Evolutionary conservation across 2,797 vertebrate species (phyloP).

Genomic region (Sebastes oblongus): DNA sequence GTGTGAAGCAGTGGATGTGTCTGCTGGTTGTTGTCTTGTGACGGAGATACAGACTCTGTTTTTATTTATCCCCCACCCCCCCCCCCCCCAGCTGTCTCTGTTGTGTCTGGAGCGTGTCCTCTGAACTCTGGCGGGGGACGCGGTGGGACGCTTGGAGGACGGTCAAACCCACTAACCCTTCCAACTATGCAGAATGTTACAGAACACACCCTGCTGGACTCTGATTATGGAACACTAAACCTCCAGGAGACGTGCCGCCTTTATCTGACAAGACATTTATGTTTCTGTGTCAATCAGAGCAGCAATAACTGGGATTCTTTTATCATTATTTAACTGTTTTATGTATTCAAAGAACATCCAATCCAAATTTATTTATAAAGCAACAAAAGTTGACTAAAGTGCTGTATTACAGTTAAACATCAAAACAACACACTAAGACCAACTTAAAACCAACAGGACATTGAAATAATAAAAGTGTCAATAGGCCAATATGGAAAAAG

Average conservation of each 20-base stretch:
- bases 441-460: no score
- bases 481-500: no score
- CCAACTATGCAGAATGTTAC: conserved; percentile 82
- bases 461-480: no score
- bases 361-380: no score
- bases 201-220: conserved; percentile 78
- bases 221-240: conserved; percentile 80
- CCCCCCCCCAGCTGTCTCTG: conserved; percentile 90
- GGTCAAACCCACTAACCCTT: conserved; percentile 85
- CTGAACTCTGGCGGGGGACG: conserved; percentile 80
- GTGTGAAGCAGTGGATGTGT: conserved; percentile 64
- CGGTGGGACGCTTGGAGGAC: conserved; percentile 83
- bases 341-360: background rate
- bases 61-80: conserved; percentile 89
- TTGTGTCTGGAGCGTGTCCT: conserved; percentile 92
- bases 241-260: conserved; percentile 57
- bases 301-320: background rate
- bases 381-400: no score
- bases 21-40: conserved; percentile 60
- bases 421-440: no score
- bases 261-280: conserved; percentile 32
- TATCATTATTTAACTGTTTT: background rate
- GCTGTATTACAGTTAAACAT: no score
- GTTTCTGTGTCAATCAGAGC: background rate
- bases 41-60: conserved; percentile 86